These are phyloP conservation scores for Propithecus perrieri DNA, from an alignment of 2,797 vertebrate species.

Conservation along the genomic window DNA sequence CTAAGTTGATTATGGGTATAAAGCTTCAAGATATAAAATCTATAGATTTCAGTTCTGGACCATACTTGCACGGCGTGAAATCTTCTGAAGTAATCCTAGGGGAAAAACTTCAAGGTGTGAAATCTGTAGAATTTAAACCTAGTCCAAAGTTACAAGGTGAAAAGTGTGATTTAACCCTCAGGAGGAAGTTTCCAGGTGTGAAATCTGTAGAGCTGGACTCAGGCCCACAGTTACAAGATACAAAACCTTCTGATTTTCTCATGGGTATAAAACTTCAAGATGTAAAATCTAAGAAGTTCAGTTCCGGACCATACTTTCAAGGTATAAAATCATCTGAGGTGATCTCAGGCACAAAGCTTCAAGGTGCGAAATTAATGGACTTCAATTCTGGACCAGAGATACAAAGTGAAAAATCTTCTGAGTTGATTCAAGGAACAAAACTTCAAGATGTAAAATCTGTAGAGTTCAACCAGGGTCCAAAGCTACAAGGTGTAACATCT, in stretches of 20 bases:
- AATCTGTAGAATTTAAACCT: slow-evolving; percentile 34
- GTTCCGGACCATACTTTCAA: not conserved
- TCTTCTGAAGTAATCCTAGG: not conserved
- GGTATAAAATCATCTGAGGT: not conserved
- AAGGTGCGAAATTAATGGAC: not conserved
- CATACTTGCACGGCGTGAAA: not conserved
- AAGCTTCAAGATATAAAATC: slow-evolving; percentile 50
- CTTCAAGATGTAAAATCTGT: slow-evolving; percentile 18
- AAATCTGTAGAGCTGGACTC: slow-evolving; percentile 16
- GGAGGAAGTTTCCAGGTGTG: not conserved
- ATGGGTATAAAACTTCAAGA: not conserved
- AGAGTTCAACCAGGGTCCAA: not conserved
- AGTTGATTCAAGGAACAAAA: slow-evolving; percentile 9
- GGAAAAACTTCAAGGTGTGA: not conserved
- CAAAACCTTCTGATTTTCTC: not conserved
- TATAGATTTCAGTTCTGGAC: not conserved
- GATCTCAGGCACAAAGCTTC: not conserved
- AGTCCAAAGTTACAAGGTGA: slow-evolving; percentile 28
- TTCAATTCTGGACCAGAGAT: slow-evolving; percentile 33
- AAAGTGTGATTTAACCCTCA: slow-evolving; percentile 10
- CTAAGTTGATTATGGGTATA: slow-evolving; percentile 19
- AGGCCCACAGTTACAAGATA: not conserved
- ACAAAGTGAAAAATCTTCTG: slow-evolving; percentile 23
- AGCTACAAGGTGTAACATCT: not conserved
- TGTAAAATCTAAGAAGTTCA: not conserved